Evolutionary conservation across 92 coral and sea anemone genomes (phyloP), one percentile per base, ranked within the genome.

Genomic region (Umimayanthus chanpuru): DNA sequence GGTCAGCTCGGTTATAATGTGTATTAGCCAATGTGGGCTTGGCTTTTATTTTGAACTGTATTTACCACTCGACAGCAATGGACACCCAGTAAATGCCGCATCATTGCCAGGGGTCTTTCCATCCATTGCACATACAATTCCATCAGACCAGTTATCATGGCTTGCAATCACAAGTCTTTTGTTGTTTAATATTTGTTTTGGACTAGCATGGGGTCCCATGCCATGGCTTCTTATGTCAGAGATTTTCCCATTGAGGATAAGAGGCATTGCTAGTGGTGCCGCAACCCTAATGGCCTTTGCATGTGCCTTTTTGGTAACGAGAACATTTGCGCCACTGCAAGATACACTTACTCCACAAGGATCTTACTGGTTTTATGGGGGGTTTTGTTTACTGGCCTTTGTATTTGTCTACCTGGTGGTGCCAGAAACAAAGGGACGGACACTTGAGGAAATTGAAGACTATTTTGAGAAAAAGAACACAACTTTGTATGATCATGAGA

Each of bases 161-260:
- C 85, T 96, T 36, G 86, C 98, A 15, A 80, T 94, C 14, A 55
- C 92, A 55, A 85, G 90, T 68, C 80, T 93, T 9, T 76, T 93
- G 32, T 16, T 94, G 73, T 96, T 82, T 40, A 88, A 84, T 56
- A 67, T 92, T 26, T 89, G 89, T 36, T 96, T 92, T 81, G 79
- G 96, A 58, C 3, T 95, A 43, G 94, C 96, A 8, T 95, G 98
- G 98, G 98, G 98, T 7, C 99, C 99, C 10, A 83, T 94, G 56
- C 98, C 98, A 0, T 95, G 99, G 99, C 84, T 96, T 6, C 87
- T 92, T 7, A 96, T 95, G 99, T 88, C 95, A 2, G 99, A 95
- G 85, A 80, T 96, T 23, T 92, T 95, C 78, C 99, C 99, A 39
- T 68, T 92, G 36, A 89, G 88, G 47, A 93, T 95, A 3, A 93